Percentiles rank a stretch among this genome's conserved stretches.
These are phyloP conservation scores for Porites lobata DNA, from an alignment of 92 coral and sea anemone species.

Conservation along the genomic window DNA sequence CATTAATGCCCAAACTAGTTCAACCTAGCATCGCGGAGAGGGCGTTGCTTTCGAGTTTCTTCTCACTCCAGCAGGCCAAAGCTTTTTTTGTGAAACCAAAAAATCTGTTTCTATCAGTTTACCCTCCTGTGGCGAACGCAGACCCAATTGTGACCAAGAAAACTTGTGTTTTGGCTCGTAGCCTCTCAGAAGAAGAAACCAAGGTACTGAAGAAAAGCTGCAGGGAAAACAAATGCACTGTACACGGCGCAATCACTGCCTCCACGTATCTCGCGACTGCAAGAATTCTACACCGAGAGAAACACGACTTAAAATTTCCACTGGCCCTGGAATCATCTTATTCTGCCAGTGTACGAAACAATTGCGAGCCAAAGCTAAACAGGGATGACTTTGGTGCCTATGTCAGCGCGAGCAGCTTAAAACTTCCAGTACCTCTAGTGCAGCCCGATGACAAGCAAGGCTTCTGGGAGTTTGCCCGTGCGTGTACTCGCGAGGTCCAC, in stretches of 20 bases:
- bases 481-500: constrained; percentile 60
- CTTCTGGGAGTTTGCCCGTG: constrained; percentile 50
- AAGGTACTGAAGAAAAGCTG: constrained; percentile 28
- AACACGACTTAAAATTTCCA: constrained; percentile 3
- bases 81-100: constrained; percentile 29
- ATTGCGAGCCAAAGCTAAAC: constrained; percentile 38
- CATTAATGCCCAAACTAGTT: constrained; percentile 2
- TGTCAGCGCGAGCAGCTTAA: constrained; percentile 21
- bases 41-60: constrained; percentile 20
- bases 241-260: constrained; percentile 61
- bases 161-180: constrained; percentile 42
- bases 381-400: constrained; percentile 37
- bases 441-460: constrained; percentile 12
- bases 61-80: constrained; percentile 10
- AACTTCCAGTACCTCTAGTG: constrained; percentile 20
- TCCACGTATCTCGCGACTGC: constrained; percentile 49
- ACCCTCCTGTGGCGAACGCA: constrained; percentile 34
- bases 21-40: constrained; percentile 21
- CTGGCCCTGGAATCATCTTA: constrained; percentile 24
- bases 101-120: constrained; percentile 30
- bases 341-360: constrained; percentile 39
- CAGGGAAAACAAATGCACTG: constrained; percentile 52
- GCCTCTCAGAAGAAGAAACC: constrained; percentile 51
- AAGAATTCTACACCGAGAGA: constrained; percentile 21
- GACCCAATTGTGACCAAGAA: constrained; percentile 49